Evolutionary conservation across 1,140 invertebrate genomes (phyloP), one percentile per base, ranked within the genome.

Genomic region (Drosophila bipectinata): DNA sequence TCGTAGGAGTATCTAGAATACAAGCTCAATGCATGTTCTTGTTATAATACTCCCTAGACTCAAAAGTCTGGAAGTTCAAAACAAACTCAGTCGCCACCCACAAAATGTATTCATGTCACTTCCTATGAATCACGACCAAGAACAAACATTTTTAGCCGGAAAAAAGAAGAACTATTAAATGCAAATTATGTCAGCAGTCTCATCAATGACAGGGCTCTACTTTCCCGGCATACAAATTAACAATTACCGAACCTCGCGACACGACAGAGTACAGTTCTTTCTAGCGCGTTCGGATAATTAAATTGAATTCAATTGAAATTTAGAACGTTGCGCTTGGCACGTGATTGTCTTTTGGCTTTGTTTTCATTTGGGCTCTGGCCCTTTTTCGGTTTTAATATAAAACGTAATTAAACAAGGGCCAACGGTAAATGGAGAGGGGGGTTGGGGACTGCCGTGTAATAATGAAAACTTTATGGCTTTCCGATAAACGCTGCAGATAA

Each of bases 241-340:
- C 61, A 74, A 83, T 83, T 73, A 57, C 21, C 54, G 34, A 9
- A 14, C n/a, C 7, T 3, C 9, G 37, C 9, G 30, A 76, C 58
- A 58, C 57, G 41, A 51, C 55, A 12, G 45, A 44, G 58, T 69
- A 63, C 77, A 66, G 71, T 59, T 49, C 77, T 84, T 85, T 85
- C 74, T 87, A 72, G 66, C 78, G 82, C 82, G 72, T 82, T 79
- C 59, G 79, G 79, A 83, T 87, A 87, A 87, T 87, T 87, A 87
- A 87, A 87, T 88, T 83, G 83, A 76, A 83, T 87, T 87, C 83
- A 88, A 88, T 87, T 83, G 83, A 87, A 87, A 88, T 87, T 87
- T 88, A 83, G 83, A 87, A 88, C 83, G 76, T 67, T 83, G 83
- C 52, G 62, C 83, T 60, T 60, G 83, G 83, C 83, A 87, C 83